These are phyloP conservation scores for Rhopalosiphum nymphaeae DNA, from an alignment of 2,888 invertebrate genomes.

Conservation along the genomic window DNA sequence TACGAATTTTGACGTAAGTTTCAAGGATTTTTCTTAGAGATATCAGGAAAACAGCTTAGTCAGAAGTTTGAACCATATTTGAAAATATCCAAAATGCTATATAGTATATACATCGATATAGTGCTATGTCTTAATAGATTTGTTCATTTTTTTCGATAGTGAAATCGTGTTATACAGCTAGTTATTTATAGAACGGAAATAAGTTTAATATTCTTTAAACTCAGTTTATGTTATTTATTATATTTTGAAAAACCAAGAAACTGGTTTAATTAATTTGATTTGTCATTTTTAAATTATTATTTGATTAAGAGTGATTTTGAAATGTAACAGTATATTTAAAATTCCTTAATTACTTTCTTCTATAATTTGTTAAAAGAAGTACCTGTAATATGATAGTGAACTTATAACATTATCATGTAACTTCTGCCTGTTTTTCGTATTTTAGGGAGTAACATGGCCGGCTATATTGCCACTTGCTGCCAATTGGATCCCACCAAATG, in stretches of 20 bases:
- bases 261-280: background rate
- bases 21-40: no score
- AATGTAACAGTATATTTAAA: background rate
- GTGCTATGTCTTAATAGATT: background rate
- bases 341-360: background rate
- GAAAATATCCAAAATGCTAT: no score
- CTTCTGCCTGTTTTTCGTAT: slow-evolving; percentile 61
- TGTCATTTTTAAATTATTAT: background rate
- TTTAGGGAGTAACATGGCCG: slow-evolving; percentile 89
- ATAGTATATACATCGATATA: no score
- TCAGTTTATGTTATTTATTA: background rate
- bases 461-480: slow-evolving; percentile 94
- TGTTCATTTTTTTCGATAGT: background rate
- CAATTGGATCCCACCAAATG: slow-evolving; percentile 94
- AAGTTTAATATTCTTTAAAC: background rate
- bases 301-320: background rate
- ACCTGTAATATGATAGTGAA: background rate
- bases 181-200: background rate
- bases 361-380: background rate
- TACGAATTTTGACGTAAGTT: no score
- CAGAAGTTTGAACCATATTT: no score
- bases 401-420: background rate
- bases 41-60: no score
- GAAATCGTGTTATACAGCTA: background rate
- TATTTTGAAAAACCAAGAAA: background rate